These are phyloP conservation scores for Drosophila setosimentum DNA, from an alignment of 2,888 invertebrate genomes.

Conservation along the genomic window DNA sequence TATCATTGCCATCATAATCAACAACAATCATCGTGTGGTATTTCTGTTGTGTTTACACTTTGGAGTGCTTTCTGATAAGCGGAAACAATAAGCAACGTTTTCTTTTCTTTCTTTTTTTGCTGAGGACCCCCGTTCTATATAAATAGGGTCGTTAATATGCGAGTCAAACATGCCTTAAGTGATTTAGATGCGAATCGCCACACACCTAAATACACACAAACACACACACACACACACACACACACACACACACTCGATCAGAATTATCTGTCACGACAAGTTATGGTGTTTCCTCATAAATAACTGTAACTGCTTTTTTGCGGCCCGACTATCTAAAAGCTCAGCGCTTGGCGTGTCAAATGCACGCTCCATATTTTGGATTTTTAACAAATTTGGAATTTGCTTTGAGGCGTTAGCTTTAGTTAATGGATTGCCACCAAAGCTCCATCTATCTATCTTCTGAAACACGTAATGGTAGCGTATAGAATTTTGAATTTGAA, in stretches of 20 bases:
- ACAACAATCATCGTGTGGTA: conserved; percentile 17
- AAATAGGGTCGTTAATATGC: conserved; percentile 34
- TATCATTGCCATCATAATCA: conserved; percentile 3
- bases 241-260: not conserved
- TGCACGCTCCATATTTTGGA: not conserved
- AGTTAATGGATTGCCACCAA: conserved; percentile 4
- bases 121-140: not conserved
- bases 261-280: conserved; percentile 10
- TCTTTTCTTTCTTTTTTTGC: not conserved
- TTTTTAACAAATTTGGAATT: conserved; percentile 14
- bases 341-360: not conserved
- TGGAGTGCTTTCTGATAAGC: conserved; percentile 45
- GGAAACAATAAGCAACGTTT: conserved; percentile 3
- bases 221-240: not conserved
- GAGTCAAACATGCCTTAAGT: conserved; percentile 63
- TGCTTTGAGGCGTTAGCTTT: conserved; percentile 2
- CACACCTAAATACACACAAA: not conserved
- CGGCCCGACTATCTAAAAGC: conserved; percentile 4
- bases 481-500: not conserved
- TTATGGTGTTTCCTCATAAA: conserved; percentile 11
- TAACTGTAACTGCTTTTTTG: not conserved
- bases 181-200: conserved; percentile 47
- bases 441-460: conserved; percentile 2
- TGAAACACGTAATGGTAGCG: not conserved
- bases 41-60: conserved; percentile 34